Percentiles rank a stretch among this genome's conserved stretches.
phyloP scores from a whole-genome alignment of 92 coral and sea anemone species.

The Epizoanthus rinbou region DNA sequence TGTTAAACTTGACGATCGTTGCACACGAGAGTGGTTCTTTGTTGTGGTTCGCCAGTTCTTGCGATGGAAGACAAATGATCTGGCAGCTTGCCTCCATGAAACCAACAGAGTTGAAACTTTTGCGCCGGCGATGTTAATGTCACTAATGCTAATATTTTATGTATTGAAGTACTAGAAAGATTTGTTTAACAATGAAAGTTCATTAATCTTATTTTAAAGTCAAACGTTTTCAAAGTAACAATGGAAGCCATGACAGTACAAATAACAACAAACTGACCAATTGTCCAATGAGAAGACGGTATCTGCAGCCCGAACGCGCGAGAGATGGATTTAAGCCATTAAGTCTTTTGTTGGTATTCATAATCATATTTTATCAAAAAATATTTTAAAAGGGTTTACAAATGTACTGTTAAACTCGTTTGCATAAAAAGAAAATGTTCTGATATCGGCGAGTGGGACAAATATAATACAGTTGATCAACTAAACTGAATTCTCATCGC shows the following conservation, averaged over 20 bases:
- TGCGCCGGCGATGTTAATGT: background rate
- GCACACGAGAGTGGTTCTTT: background rate
- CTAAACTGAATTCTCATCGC: no score
- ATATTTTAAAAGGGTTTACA: no score
- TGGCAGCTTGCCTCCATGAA: background rate
- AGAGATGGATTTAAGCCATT: background rate
- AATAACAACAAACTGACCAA: background rate
- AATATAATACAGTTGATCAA: no score
- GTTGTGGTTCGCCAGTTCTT: background rate
- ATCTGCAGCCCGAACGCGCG: background rate
- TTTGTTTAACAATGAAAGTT: conserved; percentile 40
- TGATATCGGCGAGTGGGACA: no score
- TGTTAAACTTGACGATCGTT: background rate
- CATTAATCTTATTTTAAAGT: conserved; percentile 34
- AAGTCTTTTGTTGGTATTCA: no score
- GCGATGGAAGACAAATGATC: background rate
- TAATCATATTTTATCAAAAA: no score
- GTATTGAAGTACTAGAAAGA: conserved; percentile 34
- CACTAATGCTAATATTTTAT: conserved; percentile 40
- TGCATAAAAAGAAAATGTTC: no score
- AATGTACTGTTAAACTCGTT: no score
- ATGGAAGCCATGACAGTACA: conserved; percentile 7
- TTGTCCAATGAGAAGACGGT: conserved; percentile 6
- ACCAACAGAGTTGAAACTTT: background rate
- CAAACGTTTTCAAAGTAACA: conserved; percentile 14